Conservation (phyloP, 2,888 invertebrate species). For the Mongoloraphidia duomilia region DNA sequence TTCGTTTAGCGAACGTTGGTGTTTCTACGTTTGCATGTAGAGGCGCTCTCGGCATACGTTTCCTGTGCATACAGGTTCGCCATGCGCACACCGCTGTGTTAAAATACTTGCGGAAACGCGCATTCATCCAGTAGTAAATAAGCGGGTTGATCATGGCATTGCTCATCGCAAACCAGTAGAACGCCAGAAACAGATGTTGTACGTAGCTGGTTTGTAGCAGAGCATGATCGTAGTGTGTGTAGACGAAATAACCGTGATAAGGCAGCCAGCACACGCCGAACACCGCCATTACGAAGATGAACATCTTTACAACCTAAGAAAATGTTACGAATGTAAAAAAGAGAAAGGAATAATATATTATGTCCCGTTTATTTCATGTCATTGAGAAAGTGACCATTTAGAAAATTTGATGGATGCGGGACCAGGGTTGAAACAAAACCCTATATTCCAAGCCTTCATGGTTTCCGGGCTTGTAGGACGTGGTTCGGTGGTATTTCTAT, state of each 20-base stretch:
- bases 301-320: constrained; percentile 75
- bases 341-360: too few relatives aligned
- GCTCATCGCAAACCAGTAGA: constrained; percentile 87
- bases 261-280: constrained; percentile 85
- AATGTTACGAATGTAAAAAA: not conserved
- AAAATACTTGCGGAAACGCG: constrained; percentile 59
- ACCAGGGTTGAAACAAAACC: too few relatives aligned
- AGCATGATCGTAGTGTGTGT: constrained; percentile 56
- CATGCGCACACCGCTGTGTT: constrained; percentile 53
- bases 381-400: too few relatives aligned
- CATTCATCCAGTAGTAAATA: constrained; percentile 89
- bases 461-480: too few relatives aligned
- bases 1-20: constrained; percentile 1
- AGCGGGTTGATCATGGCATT: constrained; percentile 88
- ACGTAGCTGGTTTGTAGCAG: constrained; percentile 53
- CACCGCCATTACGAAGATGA: constrained; percentile 70
- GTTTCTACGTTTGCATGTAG: constrained; percentile 9
- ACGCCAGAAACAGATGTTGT: constrained; percentile 71
- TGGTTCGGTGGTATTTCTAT: too few relatives aligned
- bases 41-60: not conserved
- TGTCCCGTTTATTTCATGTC: too few relatives aligned
- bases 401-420: too few relatives aligned
- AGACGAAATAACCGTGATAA: constrained; percentile 76
- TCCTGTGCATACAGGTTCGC: constrained; percentile 21
- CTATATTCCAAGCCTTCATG: too few relatives aligned